Evolutionary conservation across 2,888 invertebrate species (phyloP), one percentile per base, ranked within the genome.

Genomic region (Geophilus truncorum): DNA sequence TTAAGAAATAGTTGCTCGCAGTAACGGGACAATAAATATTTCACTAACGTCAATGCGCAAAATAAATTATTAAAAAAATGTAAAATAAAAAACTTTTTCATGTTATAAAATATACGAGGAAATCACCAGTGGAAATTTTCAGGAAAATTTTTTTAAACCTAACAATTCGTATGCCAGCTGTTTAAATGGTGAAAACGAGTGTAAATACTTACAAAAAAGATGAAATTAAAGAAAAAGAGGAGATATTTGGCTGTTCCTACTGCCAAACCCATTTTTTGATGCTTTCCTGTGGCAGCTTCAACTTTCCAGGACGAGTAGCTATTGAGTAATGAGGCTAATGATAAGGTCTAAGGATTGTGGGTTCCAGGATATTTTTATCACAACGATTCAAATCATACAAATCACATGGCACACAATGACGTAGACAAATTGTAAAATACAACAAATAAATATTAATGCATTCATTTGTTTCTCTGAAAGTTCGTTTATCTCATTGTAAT

Each of bases 191-290:
- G 32, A 57, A 78, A 32, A 78, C 9, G 32, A 78, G 3, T 6
- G 7, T 3, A 3, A 15, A 36, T 79, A 87, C 87, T 83, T 87
- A 88, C 84, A 87, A 88, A 83, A 86, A 86, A 80, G 81, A 75
- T 32, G 36, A 80, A 80, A 36, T 80, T 80, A n/a, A 80, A 80
- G 36, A 80, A 34, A 80, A 80, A 80, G 7, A 80, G 36, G 2
- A 80, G 36, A 51, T 9, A 80, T 80, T 76, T 80, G 1, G 76
- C 80, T 5, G 76, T 75, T 70, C 57, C 40, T 5, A 62, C 80
- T 7, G 75, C 76, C n/a, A 51, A 76, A 75, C 76, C 23, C 80
- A 80, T 80, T 21, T 80, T 80, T 18, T 57, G 4, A 12, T 57
- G 4, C 6, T 57, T 57, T 10, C 18, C 32, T 32, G 32, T 32